Conservation (phyloP, 64 coral and sea anemone species). For the Cladopsammia gracilis region DNA sequence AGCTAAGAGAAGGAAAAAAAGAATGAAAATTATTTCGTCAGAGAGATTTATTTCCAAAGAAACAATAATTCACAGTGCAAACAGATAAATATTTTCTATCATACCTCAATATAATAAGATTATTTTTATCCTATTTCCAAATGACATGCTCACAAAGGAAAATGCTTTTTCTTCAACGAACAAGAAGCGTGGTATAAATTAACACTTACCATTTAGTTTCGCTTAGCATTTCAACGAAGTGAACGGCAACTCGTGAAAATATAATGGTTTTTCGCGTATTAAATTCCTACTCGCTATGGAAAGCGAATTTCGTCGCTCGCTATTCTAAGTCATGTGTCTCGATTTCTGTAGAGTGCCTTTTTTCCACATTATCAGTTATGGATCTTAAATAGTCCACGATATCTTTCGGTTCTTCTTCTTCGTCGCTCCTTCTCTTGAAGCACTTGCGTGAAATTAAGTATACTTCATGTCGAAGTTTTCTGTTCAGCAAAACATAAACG, state of each 20-base stretch:
- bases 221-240: too few relatives aligned
- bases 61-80: background rate
- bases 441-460: slow-evolving; percentile 23
- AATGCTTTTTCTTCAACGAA: background rate
- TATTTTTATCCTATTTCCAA: background rate
- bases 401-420: slow-evolving; percentile 91
- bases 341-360: slow-evolving; percentile 17
- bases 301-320: background rate
- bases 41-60: background rate
- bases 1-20: background rate
- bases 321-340: background rate
- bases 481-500: slow-evolving; percentile 81
- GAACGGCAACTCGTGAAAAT: background rate
- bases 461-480: slow-evolving; percentile 83
- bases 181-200: background rate
- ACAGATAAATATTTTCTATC: background rate
- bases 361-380: slow-evolving; percentile 58
- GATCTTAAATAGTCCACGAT: slow-evolving; percentile 88
- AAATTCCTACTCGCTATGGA: background rate
- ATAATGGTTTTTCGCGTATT: background rate
- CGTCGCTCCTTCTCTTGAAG: slow-evolving; percentile 16
- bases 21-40: background rate
- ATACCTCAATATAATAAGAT: background rate
- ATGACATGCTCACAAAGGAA: background rate
- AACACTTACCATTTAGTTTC: background rate